phyloP scores from a whole-genome alignment of 2,797 vertebrate genomes.

The Schizopygopsis malacanthus region DNA sequence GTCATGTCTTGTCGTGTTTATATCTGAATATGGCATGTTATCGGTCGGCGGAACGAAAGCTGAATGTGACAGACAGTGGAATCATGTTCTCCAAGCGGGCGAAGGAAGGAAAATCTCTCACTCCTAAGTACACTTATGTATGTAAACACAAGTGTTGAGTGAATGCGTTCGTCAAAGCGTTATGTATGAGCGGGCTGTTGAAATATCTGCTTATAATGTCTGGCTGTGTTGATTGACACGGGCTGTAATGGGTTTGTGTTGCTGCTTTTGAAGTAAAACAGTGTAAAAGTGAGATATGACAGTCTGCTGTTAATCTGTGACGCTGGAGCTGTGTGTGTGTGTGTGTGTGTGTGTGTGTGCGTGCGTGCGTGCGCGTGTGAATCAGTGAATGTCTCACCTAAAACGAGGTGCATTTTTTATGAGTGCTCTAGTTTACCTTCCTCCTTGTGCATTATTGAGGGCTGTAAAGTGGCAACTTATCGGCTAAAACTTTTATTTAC shows the following conservation, averaged over 20 bases:
- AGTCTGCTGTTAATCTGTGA: background rate
- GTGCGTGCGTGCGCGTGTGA: too few relatives aligned
- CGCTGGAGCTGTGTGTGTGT: background rate
- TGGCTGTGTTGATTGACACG: background rate
- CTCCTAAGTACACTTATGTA: conserved; percentile 80
- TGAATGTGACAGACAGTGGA: conserved; percentile 72
- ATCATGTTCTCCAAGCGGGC: conserved; percentile 80
- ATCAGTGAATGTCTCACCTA: conserved; percentile 30
- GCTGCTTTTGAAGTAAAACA: background rate
- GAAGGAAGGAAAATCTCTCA: conserved; percentile 75
- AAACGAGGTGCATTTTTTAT: conserved; percentile 70
- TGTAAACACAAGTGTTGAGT: conserved; percentile 60
- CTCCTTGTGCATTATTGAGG: conserved; percentile 69
- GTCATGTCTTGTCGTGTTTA: conserved; percentile 25
- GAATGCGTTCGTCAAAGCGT: background rate
- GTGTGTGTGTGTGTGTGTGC: too few relatives aligned
- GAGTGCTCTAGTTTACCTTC: conserved; percentile 60
- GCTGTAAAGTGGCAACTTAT: conserved; percentile 63
- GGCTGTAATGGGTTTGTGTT: background rate
- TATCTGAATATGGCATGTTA: conserved; percentile 27
- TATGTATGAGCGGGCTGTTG: background rate
- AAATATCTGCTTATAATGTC: background rate
- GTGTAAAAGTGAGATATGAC: background rate
- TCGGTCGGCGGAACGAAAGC: conserved; percentile 56
- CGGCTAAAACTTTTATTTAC: conserved; percentile 65